Evolutionary conservation across 2,888 invertebrate genomes (phyloP), one percentile per base, ranked within the genome.

Genomic region (Drosophila putrida): DNA sequence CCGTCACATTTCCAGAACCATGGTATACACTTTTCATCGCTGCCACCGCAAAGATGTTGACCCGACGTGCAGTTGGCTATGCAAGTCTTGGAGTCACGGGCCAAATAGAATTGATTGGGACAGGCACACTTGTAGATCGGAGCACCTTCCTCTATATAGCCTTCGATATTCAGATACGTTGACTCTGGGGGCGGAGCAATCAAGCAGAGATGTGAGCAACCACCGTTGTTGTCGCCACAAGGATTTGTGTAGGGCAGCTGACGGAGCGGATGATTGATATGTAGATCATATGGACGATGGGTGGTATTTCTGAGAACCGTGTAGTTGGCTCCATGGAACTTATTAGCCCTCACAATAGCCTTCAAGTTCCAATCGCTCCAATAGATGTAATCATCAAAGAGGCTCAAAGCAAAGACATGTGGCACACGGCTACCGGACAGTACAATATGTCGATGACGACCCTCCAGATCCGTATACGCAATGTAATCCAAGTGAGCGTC

Each of bases 331-430:
- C 97, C 97, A 0, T 96, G 96, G 92, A 97, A 98, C 92, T 99
- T 99, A 89, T 98, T 96, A 0, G 98, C 98, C 81, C 96, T 95
- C 78, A 96, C 95, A 58, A 99, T 96, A 0, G 97, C 97, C 91
- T 98, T 98, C 53, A 98, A 93, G 91, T 99, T 99, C 99, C 99
- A 99, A 91, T 99, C 99, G 0, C 98, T 98, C 98, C 99, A 99
- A 93, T 96, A 99, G 20, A 97, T 94, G 82, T 94, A 95, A 87
- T 99, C 98, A 89, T 99, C 99, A 91, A 99, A 99, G 0, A 99
- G 94, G 9, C 97, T 96, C 46, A 99, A 93, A 0, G 99, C 98
- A 88, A 98, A 99, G 0, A 99, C 98, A 91, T 99, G 99, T 0
- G 99, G 99, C 0, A 99, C 98, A 50, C 95, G 93, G 4, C 93